Evolutionary conservation across 1,140 invertebrate genomes (phyloP), one percentile per base, ranked within the genome.

Genomic region (Zaprionus inermis): DNA sequence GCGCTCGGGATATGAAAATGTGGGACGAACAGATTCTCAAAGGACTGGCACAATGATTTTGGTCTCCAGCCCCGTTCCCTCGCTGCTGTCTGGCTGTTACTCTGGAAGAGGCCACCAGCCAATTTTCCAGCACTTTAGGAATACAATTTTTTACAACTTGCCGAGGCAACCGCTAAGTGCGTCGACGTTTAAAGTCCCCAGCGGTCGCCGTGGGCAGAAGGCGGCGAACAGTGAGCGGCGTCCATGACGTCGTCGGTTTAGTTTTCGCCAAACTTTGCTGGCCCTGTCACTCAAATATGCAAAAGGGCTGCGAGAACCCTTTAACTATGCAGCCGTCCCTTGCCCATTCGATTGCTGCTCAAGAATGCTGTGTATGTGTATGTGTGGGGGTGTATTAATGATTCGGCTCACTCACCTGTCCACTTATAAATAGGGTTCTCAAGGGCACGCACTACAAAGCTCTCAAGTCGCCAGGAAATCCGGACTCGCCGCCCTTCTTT

Each of bases 131-230:
- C 84, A 88, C 79, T 88, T 80, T 89, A 83, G 64, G 63, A 89
- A 89, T 89, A 83, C 70, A 88, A 88, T 88, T 88, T 83, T 88
- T 77, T 89, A 83, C 79, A 88, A 80, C 83, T 89, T 77, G 84
- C 66, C 70, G 76, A 81, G 76, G 84, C 84, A 80, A 76, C 74
- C 77, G 79, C 77, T 88, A 89, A 83, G 84, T 88, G 83, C 84
- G 80, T 88, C 73, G 83, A 76, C 83, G 77, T 72, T 88, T 89
- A 88, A 83, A 79, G 67, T 80, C 64, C 77, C 77, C 76, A 81
- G 74, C 57, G 66, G 70, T 65, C 44, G 63, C 14, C 22, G 22
- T 46, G 28, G 54, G 56, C 2, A 28, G 30, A 5, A 11, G 9
- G 38, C 1, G 38, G n/a, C n/a, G 38, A 6, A 14, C 36, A 14